Base-by-base conservation (phyloP, 2,888 invertebrate genomes). In the Itoplectis maculator region DNA sequence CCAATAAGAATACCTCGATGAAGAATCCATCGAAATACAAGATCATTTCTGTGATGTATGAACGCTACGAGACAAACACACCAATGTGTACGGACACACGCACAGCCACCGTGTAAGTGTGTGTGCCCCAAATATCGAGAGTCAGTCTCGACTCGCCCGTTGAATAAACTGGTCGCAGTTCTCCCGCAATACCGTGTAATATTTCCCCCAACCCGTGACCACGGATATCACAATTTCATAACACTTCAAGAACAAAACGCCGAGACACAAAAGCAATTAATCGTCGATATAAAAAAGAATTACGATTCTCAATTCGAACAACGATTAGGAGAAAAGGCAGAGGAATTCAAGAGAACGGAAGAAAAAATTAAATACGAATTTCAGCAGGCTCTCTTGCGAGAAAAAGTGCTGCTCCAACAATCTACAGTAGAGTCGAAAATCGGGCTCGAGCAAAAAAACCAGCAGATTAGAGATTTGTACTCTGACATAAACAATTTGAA, bases 201-300 rank as follows among this genome's bases (percentile, higher is more conserved):
- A n/a, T n/a, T n/a, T n/a, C n/a, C n/a, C n/a, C n/a, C n/a, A n/a
- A n/a, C n/a, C n/a, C n/a, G n/a, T n/a, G n/a, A n/a, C n/a, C n/a
- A n/a, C n/a, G n/a, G n/a, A n/a, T n/a, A n/a, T n/a, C n/a, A n/a
- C n/a, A n/a, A n/a, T n/a, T n/a, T 68, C 9, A 66, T 56, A 56
- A n/a, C 42, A 7, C 13, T 79, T 18, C 79, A 79, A 54, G 11
- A 79, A 56, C 72, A 65, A 45, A 78, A 70, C 51, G 23, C 78
- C 1, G 20, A 78, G 7, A 42, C 9, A 47, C 78, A 78, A 40
- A 40, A 51, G 13, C 70, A 59, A 65, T 8, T 73, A 51, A 45
- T 72, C 37, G 54, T n/a, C 13, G 66, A 79, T 8, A 63, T 79
- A 51, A 65, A 72, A 72, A 56, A 20, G n/a, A 72, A 37, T 56